Conservation (phyloP, 2,113 vertebrate species). For the Oreochromis tanganicae region DNA sequence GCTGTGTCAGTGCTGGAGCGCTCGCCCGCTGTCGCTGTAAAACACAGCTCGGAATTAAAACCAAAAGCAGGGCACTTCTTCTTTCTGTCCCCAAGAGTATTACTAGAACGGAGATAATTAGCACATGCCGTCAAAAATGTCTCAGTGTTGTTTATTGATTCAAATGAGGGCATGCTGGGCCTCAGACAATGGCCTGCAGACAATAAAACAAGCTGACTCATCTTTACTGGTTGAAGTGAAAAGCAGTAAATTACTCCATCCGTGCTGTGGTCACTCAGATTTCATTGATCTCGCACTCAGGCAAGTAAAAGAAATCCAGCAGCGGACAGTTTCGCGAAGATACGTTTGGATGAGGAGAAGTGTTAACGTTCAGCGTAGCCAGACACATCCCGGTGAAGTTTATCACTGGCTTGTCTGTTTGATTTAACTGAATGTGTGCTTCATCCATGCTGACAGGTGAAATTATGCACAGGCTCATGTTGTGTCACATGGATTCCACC, state of each 20-base stretch:
- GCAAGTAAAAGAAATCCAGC: neutral
- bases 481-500: constrained; percentile 25
- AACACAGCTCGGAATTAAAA: constrained; percentile 74
- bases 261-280: neutral
- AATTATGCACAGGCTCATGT: constrained; percentile 11
- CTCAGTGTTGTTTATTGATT: neutral
- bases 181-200: neutral
- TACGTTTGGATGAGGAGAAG: neutral
- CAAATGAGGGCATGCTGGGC: neutral
- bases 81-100: constrained; percentile 38
- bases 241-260: neutral
- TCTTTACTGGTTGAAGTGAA: neutral
- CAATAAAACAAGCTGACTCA: neutral
- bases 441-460: constrained; percentile 42
- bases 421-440: neutral
- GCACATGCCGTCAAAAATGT: constrained; percentile 1
- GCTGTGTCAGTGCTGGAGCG: constrained; percentile 72
- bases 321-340: neutral
- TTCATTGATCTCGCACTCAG: neutral
- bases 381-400: neutral
- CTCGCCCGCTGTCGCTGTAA: constrained; percentile 70
- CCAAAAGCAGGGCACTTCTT: constrained; percentile 61
- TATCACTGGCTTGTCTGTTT: neutral
- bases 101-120: constrained; percentile 35
- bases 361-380: neutral